Evolutionary conservation across 2,113 vertebrate species (phyloP).

Genomic region (Periophthalmus modestus): DNA sequence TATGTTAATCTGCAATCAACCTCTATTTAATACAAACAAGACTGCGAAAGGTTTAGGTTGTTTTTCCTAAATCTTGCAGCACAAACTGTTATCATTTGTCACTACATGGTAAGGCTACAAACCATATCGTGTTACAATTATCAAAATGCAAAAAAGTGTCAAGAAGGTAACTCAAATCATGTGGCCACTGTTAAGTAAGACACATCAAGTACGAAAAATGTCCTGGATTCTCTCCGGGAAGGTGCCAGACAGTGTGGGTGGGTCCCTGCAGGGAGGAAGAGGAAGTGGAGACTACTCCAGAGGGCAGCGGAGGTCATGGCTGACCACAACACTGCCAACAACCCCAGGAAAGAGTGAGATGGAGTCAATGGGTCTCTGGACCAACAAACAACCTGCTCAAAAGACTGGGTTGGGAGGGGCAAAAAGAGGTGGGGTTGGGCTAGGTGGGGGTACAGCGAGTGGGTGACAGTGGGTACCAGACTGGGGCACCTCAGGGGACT

Average conservation of each 20-base stretch:
- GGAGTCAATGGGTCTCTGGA: conserved; percentile 64
- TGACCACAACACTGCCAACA: conserved; percentile 63
- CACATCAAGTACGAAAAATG: background rate
- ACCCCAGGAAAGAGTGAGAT: conserved; percentile 58
- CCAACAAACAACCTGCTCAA: conserved; percentile 25
- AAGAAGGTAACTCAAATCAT: background rate
- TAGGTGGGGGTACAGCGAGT: conserved; percentile 71
- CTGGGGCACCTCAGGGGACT: conserved; percentile 91
- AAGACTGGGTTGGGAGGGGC: conserved; percentile 45
- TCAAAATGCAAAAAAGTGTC: background rate
- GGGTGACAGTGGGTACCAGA: conserved; percentile 88
- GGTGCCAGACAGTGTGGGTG: conserved; percentile 57
- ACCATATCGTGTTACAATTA: background rate
- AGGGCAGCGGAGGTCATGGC: conserved; percentile 67
- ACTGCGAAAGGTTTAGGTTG: conserved; percentile 25
- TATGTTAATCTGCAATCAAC: conserved; percentile 71
- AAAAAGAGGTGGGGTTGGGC: conserved; percentile 70
- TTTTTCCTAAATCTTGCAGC: conserved; percentile 35
- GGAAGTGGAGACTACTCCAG: conserved; percentile 60
- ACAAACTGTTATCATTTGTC: conserved; percentile 31
- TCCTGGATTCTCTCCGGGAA: conserved; percentile 30
- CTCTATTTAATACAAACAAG: conserved; percentile 50
- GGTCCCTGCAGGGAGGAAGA: conserved; percentile 56
- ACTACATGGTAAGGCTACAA: background rate
- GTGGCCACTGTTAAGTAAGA: too few relatives aligned